phyloP scores from a whole-genome alignment of 2,888 invertebrate species.

The Fissipunctia ypsillon region DNA sequence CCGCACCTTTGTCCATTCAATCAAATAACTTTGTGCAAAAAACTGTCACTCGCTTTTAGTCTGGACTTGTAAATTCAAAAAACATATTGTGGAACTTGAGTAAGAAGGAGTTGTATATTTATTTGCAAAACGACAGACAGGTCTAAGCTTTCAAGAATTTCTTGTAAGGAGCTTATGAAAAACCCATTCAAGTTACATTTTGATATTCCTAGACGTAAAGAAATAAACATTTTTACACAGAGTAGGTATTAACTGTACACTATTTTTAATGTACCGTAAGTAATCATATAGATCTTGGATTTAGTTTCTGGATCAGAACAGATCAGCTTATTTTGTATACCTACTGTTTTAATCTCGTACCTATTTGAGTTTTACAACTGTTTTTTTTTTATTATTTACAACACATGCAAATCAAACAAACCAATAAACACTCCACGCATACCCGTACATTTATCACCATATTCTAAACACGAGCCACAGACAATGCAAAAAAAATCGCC shows the following conservation, averaged over 20 bases:
- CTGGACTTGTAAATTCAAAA: constrained; percentile 20
- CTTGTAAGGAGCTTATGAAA: constrained; percentile 48
- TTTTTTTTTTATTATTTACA: constrained; percentile 14
- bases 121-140: constrained; percentile 26
- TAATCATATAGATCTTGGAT: not conserved
- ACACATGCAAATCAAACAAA: constrained; percentile 37
- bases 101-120: constrained; percentile 11
- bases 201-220: constrained; percentile 28
- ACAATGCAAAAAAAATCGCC: constrained; percentile 51
- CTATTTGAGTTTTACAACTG: too few relatives aligned
- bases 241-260: not conserved
- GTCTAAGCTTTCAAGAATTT: constrained; percentile 43
- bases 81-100: constrained; percentile 6
- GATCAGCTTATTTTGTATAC: too few relatives aligned
- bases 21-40: not conserved
- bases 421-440: constrained; percentile 43
- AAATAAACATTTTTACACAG: constrained; percentile 26
- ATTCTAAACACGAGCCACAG: constrained; percentile 55
- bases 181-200: constrained; percentile 31
- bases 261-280: not conserved
- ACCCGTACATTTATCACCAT: constrained; percentile 23
- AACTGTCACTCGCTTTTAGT: not conserved
- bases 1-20: not conserved
- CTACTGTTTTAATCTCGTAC: too few relatives aligned
- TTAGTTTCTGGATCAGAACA: not conserved